A percentile compares a stretch with the other conserved stretches of the same genome.
These are phyloP conservation scores for Tillus elongatus DNA, from an alignment of 2,888 invertebrate genomes.

Conservation along the genomic window DNA sequence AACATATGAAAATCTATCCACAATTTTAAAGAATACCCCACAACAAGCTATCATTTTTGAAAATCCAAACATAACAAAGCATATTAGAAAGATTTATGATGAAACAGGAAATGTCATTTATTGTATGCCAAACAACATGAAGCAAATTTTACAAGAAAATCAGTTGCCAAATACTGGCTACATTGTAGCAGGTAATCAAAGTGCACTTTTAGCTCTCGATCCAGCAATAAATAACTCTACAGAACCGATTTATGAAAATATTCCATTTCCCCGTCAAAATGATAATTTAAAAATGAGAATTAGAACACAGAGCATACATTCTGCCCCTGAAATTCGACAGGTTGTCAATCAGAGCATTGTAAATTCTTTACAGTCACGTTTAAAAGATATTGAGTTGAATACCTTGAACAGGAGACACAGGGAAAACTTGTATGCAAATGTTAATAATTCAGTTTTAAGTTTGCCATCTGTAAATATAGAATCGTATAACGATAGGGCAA, in stretches of 20 bases:
- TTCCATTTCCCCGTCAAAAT: constrained; percentile 59
- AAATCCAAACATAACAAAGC: constrained; percentile 51
- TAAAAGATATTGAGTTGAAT: constrained; percentile 10
- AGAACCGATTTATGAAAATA: constrained; percentile 77
- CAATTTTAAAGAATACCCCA: constrained; percentile 40
- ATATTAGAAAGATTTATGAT: constrained; percentile 52
- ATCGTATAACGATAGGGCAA: background rate
- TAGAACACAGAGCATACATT: constrained; percentile 61
- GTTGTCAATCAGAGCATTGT: constrained; percentile 34
- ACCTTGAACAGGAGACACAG: constrained; percentile 20
- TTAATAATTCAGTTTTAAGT: constrained; percentile 19
- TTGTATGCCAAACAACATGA: constrained; percentile 50
- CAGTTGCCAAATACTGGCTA: constrained; percentile 39
- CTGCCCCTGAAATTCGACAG: constrained; percentile 53
- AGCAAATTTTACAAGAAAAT: constrained; percentile 40
- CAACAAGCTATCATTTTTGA: constrained; percentile 46
- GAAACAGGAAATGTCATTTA: constrained; percentile 56
- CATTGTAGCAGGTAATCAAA: constrained; percentile 46
- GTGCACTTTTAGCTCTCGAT: constrained; percentile 34
- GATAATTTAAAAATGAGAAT: constrained; percentile 35
- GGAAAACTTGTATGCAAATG: constrained; percentile 38
- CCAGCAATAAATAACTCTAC: constrained; percentile 41
- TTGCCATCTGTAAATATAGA: background rate
- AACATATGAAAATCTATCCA: constrained; percentile 64
- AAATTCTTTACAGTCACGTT: constrained; percentile 29